Evolutionary conservation across 2,113 vertebrate genomes (phyloP), one percentile per base, ranked within the genome.

Genomic region (Hippolais icterina): DNA sequence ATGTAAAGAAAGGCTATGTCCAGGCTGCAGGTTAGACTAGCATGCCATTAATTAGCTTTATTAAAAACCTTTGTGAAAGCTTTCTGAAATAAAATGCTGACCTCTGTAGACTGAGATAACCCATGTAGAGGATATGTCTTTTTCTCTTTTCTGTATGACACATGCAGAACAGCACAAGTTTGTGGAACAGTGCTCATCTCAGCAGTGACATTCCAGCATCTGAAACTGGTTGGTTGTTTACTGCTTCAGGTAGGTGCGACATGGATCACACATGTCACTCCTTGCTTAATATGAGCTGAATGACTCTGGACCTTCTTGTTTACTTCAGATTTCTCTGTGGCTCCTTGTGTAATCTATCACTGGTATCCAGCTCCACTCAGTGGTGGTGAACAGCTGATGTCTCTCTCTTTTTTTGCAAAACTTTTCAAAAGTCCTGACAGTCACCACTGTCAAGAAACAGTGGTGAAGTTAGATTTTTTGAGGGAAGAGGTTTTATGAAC

Each of bases 321-420:
- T 49, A 7, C 16, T 65, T 86, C 71, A 50, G 13, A 17, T 15
- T 76, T 75, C 21, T 35, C 18, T 54, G 15, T 50, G 22, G 42
- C 33, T 77, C 31, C 41, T 52, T 6, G 5, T 53, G 18, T 57
- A 31, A 61, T 57, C 74, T 76, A 35, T 37, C 14, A 27, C 3
- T 14, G 0, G 18, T 33, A 24, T 80, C 52, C 35, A 66, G 18
- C 19, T 80, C 42, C 8, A 8, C 15, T 64, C 49, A 10, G 27
- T 4, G 3, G 7, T 11, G 24, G 17, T 53, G 9, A 81, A 57
- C 15, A 49, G 49, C 9, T 2, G 1, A 23, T 2, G 0, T 42
- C 60, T 72, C 47, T 79, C 18, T 76, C 19, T 50, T 60, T 15
- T 44, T 66, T 37, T 49, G 24, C 15, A 39, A 33, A 68, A 85